Conservation (phyloP, 1,140 invertebrate species). For the Drosophila sucinea region DNA sequence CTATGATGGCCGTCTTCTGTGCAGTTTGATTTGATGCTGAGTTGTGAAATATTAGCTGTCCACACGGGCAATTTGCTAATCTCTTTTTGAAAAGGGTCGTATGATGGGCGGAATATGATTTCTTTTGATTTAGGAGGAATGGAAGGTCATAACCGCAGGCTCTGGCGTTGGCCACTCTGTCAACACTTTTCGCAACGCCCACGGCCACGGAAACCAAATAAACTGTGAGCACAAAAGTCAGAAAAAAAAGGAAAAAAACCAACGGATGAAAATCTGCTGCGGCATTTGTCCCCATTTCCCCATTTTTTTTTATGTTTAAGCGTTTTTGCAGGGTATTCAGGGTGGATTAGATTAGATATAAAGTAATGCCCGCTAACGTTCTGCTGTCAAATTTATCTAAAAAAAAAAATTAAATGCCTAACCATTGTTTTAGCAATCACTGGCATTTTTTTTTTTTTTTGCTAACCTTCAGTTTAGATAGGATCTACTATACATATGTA, state of each 20-base stretch:
- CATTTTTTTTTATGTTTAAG: slow-evolving; percentile 10
- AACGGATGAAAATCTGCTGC: slow-evolving; percentile 31
- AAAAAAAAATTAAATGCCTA: not conserved
- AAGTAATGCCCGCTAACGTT: not conserved
- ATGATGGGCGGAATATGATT: not conserved
- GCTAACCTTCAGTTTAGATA: not conserved
- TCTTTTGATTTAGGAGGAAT: not conserved
- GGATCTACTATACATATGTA: not conserved
- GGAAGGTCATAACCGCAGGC: slow-evolving; percentile 8
- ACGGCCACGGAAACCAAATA: slow-evolving; percentile 53
- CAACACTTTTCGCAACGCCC: slow-evolving; percentile 58
- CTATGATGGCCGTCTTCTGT: slow-evolving; percentile 4
- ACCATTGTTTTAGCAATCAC: slow-evolving; percentile 1
- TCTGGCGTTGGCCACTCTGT: slow-evolving; percentile 59
- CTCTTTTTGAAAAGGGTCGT: slow-evolving; percentile 55
- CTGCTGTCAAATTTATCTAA: not conserved
- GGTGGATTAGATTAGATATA: slow-evolving; percentile 2
- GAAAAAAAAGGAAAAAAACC: slow-evolving; percentile 14
- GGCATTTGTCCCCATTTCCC: slow-evolving; percentile 28
- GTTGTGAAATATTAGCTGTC: slow-evolving; percentile 32
- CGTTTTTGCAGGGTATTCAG: not conserved
- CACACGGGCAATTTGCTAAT: slow-evolving; percentile 47
- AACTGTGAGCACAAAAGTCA: slow-evolving; percentile 38
- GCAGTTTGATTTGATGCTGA: slow-evolving; percentile 15
- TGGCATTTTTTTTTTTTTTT: not conserved